A percentile compares a stretch with the other conserved stretches of the same genome.
phyloP scores from a whole-genome alignment of 2,888 invertebrate genomes.

The Yponomeuta malinellus region DNA sequence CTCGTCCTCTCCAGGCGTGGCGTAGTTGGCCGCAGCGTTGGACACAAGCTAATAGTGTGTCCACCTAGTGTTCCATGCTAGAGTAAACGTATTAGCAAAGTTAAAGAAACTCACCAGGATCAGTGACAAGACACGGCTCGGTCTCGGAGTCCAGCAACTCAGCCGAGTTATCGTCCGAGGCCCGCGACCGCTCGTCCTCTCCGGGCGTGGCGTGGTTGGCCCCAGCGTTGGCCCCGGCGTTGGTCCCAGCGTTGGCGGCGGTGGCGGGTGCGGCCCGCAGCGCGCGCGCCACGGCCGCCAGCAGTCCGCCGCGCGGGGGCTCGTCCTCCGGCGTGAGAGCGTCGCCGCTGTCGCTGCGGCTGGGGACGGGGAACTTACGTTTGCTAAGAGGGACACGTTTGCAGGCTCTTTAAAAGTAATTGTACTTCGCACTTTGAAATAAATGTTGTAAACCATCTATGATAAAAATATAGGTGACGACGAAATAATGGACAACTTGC shows the following conservation, averaged over 20 bases:
- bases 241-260: neutral
- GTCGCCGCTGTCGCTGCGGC: constrained; percentile 81
- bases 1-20: constrained; percentile 43
- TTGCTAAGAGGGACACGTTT: too few relatives aligned
- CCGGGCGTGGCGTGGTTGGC: constrained; percentile 17
- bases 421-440: too few relatives aligned
- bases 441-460: too few relatives aligned
- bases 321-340: constrained; percentile 79
- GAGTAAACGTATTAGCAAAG: too few relatives aligned
- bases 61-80: too few relatives aligned
- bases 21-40: neutral
- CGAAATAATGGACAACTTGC: too few relatives aligned
- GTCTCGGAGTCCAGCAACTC: constrained; percentile 89
- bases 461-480: too few relatives aligned
- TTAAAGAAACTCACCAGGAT: constrained; percentile 69
- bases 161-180: constrained; percentile 79
- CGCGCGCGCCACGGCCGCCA: constrained; percentile 83
- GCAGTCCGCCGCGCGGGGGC: constrained; percentile 59
- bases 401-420: too few relatives aligned
- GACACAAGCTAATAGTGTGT: neutral
- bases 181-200: constrained; percentile 55
- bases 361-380: constrained; percentile 23
- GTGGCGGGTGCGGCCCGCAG: constrained; percentile 37
- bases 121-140: constrained; percentile 88
- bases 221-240: neutral